These are phyloP conservation scores for Gymnothorax reevesii DNA, from an alignment of 2,797 vertebrate species.

Conservation along the genomic window DNA sequence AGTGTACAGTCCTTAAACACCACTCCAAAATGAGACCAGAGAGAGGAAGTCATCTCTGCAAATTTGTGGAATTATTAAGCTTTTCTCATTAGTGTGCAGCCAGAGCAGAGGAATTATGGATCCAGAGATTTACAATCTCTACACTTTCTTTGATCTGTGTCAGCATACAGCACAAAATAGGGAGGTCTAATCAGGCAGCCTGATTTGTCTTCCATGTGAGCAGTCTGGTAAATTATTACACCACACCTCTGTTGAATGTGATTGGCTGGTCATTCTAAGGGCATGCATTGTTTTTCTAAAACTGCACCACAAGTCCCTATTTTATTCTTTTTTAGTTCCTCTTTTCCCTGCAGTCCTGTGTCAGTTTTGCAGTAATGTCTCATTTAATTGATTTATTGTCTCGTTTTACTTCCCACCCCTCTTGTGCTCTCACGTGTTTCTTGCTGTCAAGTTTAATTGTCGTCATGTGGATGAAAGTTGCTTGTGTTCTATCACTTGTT, in stretches of 20 bases:
- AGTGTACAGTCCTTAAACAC: slow-evolving; percentile 68
- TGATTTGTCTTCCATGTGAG: slow-evolving; percentile 3
- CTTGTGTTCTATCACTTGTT: too few species aligned
- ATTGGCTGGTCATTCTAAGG: too few species aligned
- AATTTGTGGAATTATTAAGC: slow-evolving; percentile 76
- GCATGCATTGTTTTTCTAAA: not conserved
- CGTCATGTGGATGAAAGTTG: too few species aligned
- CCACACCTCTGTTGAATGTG: too few species aligned
- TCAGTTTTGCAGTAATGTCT: too few species aligned
- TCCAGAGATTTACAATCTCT: slow-evolving; percentile 71
- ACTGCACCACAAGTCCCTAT: too few species aligned
- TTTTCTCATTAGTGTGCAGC: slow-evolving; percentile 66
- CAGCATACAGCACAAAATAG: slow-evolving; percentile 59
- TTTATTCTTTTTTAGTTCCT: too few species aligned
- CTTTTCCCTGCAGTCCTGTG: too few species aligned
- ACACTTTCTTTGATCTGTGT: slow-evolving; percentile 73
- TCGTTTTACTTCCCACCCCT: too few species aligned
- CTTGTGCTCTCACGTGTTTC: too few species aligned
- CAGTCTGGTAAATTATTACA: not conserved
- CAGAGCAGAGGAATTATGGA: slow-evolving; percentile 60
- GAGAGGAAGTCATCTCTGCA: slow-evolving; percentile 54
- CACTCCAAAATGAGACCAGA: slow-evolving; percentile 71
- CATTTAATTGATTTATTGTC: too few species aligned
- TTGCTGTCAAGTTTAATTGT: too few species aligned
- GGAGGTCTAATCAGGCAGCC: slow-evolving; percentile 63